Evolutionary conservation across 2,888 invertebrate genomes (phyloP), one percentile per base, ranked within the genome.

Genomic region (Dyspetes luteomarginatus): DNA sequence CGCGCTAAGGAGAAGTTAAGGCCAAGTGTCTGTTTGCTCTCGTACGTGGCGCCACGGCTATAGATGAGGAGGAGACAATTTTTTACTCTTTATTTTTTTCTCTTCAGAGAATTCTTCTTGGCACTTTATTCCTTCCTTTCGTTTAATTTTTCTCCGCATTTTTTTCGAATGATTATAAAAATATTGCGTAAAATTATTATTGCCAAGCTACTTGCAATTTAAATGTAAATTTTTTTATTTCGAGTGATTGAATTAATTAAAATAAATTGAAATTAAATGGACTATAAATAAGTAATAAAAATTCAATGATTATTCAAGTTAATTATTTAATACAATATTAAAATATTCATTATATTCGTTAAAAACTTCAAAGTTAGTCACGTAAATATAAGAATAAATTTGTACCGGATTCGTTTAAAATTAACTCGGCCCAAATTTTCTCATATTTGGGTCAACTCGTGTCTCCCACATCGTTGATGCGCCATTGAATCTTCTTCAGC

Each of bases 401-500:
- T n/a, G n/a, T n/a, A n/a, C n/a, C n/a, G n/a, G n/a, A n/a, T 64
- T 5, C 4, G 28, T 48, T 55, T 62, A 41, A 67, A 72, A 62
- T 67, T 22, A 41, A 17, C 60, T 68, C 64, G 55, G 79, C 69
- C 81, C 55, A 65, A 67, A 78, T 83, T 24, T 22, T 48, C 50
- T 81, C 72, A 85, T 83, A 91, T 88, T 85, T 89, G 84, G 91
- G 91, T 91, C 90, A 90, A 86, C 87, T 84, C 17, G 86, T 82
- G 86, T 88, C 91, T 90, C 91, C 91, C 90, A 87, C 90, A 81
- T 89, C 84, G 90, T 78, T 85, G 81, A 76, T 79, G 79, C 86
- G 85, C 83, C 83, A 83, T 52, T 41, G 52, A 24, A 30, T 43
- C 52, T 30, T n/a, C 19, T 9, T 52, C 24, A 62, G 19, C 26